Base-by-base conservation (phyloP, 2,888 invertebrate species). In the Heliconius ismenius region DNA sequence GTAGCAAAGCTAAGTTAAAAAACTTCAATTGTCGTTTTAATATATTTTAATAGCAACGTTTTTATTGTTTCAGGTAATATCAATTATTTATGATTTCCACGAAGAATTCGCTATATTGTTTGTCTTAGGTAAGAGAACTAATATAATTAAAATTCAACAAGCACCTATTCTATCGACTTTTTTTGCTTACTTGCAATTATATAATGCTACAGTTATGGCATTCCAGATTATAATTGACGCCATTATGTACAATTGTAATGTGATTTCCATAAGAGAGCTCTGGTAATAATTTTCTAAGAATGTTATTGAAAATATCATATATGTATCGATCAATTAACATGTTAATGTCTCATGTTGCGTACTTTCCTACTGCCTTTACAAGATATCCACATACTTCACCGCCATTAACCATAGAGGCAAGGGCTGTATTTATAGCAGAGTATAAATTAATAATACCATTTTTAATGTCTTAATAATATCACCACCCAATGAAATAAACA, bases 21-120 rank as follows among this genome's bases (percentile, higher is more conserved):
- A 6, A n/a, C 54, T 54, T n/a, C 54, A 24, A 13, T 60, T 10
- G 13, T 62, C 13, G 11, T 62, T 26, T 13, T 68, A n/a, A 28
- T 75, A 24, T 54, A 54, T 58, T 70, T 62, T 62, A 72, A 43
- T 63, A 15, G 64, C 49, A 74, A 68, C 74, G 67, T 24, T 76
- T 69, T 73, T 73, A 69, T 79, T 78, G 65, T 80, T 80, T 75
- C 80, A 79, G 79, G 79, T 80, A 80, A 75, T 75, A 76, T 75
- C 73, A 62, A 73, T 78, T 32, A 62, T 65, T 43, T 39, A 62
- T 62, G 28, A 67, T 67, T 79, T 77, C 79, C 43, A 64, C 60
- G 78, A 79, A 79, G 67, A 43, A 68, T 75, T 73, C 36, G 24
- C 18, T 62, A 4, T n/a, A 69, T 73, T 39, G 62, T 73, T 62